A percentile compares a stretch with the other conserved stretches of the same genome.
Evolutionary conservation across 1,140 invertebrate genomes (phyloP).

Genomic region (Cherax quadricarinatus): DNA sequence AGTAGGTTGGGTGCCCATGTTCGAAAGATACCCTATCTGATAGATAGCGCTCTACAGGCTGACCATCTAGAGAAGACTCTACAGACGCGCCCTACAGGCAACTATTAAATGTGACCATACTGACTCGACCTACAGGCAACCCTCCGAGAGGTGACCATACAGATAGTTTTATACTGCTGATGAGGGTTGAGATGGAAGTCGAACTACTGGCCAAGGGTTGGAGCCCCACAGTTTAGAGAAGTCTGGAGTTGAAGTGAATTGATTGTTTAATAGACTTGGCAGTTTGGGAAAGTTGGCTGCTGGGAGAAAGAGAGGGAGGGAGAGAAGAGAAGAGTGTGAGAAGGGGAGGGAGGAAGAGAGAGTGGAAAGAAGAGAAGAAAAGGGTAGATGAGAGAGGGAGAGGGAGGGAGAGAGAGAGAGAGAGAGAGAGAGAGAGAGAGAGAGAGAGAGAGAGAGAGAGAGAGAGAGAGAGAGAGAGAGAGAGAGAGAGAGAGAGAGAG

Average conservation of each 20-base stretch:
- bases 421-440: neutral
- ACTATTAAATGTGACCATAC: too few species aligned
- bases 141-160: too few species aligned
- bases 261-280: slow-evolving; percentile 1
- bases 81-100: too few species aligned
- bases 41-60: too few species aligned
- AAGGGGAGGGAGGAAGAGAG: neutral
- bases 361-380: neutral
- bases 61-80: too few species aligned
- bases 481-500: too few species aligned
- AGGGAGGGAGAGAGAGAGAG: neutral
- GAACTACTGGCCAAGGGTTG: neutral
- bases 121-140: too few species aligned
- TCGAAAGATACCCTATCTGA: too few species aligned
- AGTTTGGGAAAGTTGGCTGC: neutral
- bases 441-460: neutral
- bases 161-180: neutral
- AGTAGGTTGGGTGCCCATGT: too few species aligned
- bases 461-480: too few species aligned
- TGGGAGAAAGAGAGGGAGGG: neutral
- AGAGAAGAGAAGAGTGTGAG: neutral
- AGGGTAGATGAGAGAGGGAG: neutral
- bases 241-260: neutral
- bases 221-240: neutral
- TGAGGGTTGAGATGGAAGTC: neutral